Evolutionary conservation across 2,888 invertebrate genomes (phyloP).

Genomic region (Micoletzkya japonica): DNA sequence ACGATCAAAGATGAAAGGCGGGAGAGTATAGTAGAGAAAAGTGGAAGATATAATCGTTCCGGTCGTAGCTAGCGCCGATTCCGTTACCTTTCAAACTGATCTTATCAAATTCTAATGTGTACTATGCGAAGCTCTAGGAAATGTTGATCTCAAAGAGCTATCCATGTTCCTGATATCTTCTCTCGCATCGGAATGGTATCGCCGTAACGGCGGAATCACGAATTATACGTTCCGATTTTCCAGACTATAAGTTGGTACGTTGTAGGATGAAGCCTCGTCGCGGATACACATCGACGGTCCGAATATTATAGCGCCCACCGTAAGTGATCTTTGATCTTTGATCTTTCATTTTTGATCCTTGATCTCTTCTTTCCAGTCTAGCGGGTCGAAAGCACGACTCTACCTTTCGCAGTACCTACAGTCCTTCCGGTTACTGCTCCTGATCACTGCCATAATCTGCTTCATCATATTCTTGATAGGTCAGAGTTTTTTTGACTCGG

Average conservation of each 20-base stretch:
- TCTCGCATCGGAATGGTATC: no score
- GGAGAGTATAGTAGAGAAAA: no score
- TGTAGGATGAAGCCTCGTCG: constrained; percentile 18
- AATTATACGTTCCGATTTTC: no score
- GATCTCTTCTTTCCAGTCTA: background rate
- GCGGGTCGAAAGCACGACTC: background rate
- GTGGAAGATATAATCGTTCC: no score
- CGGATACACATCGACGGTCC: background rate
- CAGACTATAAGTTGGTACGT: no score
- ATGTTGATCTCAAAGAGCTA: no score
- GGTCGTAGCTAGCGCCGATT: no score
- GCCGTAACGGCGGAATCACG: no score
- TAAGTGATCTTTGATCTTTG: background rate
- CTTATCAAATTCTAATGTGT: no score
- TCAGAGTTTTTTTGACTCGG: background rate
- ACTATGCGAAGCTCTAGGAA: no score
- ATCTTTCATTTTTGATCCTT: background rate
- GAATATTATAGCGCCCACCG: constrained; percentile 11
- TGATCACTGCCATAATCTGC: constrained; percentile 24
- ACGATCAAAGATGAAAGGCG: background rate
- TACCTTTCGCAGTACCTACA: constrained; percentile 28
- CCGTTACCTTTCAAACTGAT: no score
- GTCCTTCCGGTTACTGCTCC: constrained; percentile 26
- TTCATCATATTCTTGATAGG: constrained; percentile 18
- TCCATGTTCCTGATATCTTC: no score